These are phyloP conservation scores for Zaprionus davidi DNA, from an alignment of 1,140 invertebrate genomes.

Conservation along the genomic window DNA sequence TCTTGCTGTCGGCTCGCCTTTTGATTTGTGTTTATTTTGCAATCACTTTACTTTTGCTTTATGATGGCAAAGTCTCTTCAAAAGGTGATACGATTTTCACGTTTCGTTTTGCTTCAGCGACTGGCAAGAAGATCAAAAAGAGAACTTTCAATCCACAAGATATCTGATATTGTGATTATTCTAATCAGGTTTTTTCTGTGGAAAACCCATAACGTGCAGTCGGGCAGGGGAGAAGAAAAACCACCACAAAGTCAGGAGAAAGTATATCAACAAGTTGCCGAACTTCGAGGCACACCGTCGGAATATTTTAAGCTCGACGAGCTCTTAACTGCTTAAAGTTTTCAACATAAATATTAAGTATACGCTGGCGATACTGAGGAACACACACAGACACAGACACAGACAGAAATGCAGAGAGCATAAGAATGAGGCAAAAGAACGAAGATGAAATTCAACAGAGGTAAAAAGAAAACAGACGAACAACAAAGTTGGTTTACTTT, in stretches of 20 bases:
- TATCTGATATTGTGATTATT: conserved; percentile 60
- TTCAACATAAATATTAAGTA: conserved; percentile 81
- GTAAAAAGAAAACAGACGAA: conserved; percentile 57
- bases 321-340: conserved; percentile 80
- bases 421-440: conserved; percentile 42
- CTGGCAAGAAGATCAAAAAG: conserved; percentile 58
- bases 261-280: conserved; percentile 77
- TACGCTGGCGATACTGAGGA: conserved; percentile 56
- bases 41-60: conserved; percentile 11
- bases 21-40: neutral
- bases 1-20: neutral
- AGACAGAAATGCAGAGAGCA: conserved; percentile 45
- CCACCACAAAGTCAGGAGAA: conserved; percentile 43
- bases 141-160: conserved; percentile 28
- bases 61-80: conserved; percentile 3
- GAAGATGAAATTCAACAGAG: conserved; percentile 57
- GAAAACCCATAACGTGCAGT: conserved; percentile 6
- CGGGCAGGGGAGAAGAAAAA: neutral
- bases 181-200: conserved; percentile 52
- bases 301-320: conserved; percentile 78
- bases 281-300: conserved; percentile 63
- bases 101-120: conserved; percentile 10
- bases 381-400: conserved; percentile 18
- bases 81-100: conserved; percentile 25
- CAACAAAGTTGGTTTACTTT: conserved; percentile 75